These are phyloP conservation scores for Peromyscus attwateri DNA, from an alignment of 2,797 vertebrate genomes.

Conservation along the genomic window DNA sequence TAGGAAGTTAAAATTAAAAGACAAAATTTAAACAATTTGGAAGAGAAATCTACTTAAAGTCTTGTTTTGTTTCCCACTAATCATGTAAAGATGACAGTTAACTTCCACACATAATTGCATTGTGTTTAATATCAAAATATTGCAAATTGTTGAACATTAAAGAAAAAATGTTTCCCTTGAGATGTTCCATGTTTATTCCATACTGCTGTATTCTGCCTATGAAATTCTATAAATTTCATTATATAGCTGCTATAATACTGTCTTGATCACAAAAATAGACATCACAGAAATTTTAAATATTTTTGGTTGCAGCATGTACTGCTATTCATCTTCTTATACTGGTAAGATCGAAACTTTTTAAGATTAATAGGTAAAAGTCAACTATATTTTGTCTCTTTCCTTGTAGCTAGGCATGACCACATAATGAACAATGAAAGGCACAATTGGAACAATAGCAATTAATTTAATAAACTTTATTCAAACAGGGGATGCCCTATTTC, in stretches of 20 bases:
- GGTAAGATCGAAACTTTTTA: background rate
- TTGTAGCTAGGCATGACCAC: background rate
- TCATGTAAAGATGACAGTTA: background rate
- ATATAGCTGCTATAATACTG: background rate
- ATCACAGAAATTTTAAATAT: constrained; percentile 2
- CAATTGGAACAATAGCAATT: background rate
- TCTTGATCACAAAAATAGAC: background rate
- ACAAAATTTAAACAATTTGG: constrained; percentile 9
- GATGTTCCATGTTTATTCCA: background rate
- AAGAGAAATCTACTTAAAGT: background rate
- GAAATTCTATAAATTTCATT: background rate
- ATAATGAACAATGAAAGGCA: background rate
- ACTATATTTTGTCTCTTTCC: background rate
- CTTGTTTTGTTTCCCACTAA: background rate
- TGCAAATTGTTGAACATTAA: constrained; percentile 27
- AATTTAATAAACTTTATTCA: background rate
- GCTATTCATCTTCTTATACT: background rate
- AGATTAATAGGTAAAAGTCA: background rate
- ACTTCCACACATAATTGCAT: background rate
- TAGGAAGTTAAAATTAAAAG: constrained; percentile 4
- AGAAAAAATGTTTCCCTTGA: background rate
- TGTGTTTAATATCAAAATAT: constrained; percentile 2
- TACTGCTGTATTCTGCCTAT: background rate
- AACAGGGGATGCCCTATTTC: rapidly evolving
- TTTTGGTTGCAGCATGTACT: background rate